Evolutionary conservation across 2,888 invertebrate genomes (phyloP).

Genomic region (Cremastinae sp.): DNA sequence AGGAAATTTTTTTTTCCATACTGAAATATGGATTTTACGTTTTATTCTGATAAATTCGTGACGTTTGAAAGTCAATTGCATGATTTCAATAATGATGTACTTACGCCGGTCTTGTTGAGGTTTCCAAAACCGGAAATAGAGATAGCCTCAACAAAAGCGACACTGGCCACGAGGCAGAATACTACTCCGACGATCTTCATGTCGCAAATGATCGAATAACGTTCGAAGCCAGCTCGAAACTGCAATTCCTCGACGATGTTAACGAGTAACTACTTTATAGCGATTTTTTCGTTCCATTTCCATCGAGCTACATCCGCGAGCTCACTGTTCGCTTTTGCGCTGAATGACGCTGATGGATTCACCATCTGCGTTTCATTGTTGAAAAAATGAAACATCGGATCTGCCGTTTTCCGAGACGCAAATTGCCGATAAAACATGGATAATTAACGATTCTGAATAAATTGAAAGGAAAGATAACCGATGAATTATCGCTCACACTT

Average conservation of each 20-base stretch:
- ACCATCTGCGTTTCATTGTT: constrained; percentile 62
- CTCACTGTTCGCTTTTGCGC: constrained; percentile 52
- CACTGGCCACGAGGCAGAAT: constrained; percentile 65
- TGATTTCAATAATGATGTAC: constrained; percentile 14
- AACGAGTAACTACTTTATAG: constrained; percentile 65
- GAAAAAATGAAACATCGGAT: constrained; percentile 1
- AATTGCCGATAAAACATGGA: not conserved
- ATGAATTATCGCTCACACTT: not conserved
- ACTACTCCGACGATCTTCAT: constrained; percentile 55
- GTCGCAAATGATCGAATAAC: constrained; percentile 8
- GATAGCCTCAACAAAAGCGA: constrained; percentile 65
- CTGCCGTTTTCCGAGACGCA: not conserved
- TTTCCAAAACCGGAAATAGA: constrained; percentile 64
- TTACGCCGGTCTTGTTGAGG: constrained; percentile 50
- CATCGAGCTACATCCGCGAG: not conserved
- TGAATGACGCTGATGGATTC: constrained; percentile 56
- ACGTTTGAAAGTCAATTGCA: not conserved
- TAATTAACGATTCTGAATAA: constrained; percentile 22
- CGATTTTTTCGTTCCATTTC: not conserved
- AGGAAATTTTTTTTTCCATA: too few relatives aligned
- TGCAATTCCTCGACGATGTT: constrained; percentile 50
- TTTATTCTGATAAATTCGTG: too few relatives aligned
- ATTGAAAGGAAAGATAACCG: not conserved
- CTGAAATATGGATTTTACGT: too few relatives aligned
- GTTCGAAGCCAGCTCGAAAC: constrained; percentile 34